These are phyloP conservation scores for Hirtodrosophila trivittata DNA, from an alignment of 2,888 invertebrate species.

Conservation along the genomic window DNA sequence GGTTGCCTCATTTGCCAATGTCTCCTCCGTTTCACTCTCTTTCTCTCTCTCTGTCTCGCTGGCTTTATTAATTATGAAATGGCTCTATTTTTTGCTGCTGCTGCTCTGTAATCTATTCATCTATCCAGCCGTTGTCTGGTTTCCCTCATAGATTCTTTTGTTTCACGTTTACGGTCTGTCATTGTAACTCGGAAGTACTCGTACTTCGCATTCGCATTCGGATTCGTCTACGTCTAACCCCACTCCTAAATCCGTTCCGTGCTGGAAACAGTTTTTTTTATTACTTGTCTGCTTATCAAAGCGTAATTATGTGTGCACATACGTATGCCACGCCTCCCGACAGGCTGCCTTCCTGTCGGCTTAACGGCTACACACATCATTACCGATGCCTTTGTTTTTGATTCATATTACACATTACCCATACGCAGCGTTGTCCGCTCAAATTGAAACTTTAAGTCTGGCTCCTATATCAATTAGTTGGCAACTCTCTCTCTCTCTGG, in stretches of 20 bases:
- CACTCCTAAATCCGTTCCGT: too few species aligned
- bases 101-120: constrained; percentile 52
- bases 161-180: constrained; percentile 63
- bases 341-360: constrained; percentile 19
- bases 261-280: constrained; percentile 47
- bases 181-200: constrained; percentile 44
- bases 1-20: constrained; percentile 67
- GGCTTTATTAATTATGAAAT: constrained; percentile 74
- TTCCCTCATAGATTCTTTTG: constrained; percentile 69
- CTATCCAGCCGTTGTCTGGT: constrained; percentile 42
- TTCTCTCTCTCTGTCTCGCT: constrained; percentile 17
- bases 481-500: too few species aligned
- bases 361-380: constrained; percentile 52
- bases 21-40: constrained; percentile 40
- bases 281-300: constrained; percentile 77
- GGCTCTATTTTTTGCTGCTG: constrained; percentile 43
- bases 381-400: constrained; percentile 62
- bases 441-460: constrained; percentile 46
- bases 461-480: constrained; percentile 64
- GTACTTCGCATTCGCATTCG: constrained; percentile 3
- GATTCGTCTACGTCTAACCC: background rate
- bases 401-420: constrained; percentile 38
- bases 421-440: constrained; percentile 44
- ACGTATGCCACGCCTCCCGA: constrained; percentile 38
- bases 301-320: constrained; percentile 71